Conservation (phyloP, 2,797 vertebrate genomes). For the Xyrichtys novacula region DNA sequence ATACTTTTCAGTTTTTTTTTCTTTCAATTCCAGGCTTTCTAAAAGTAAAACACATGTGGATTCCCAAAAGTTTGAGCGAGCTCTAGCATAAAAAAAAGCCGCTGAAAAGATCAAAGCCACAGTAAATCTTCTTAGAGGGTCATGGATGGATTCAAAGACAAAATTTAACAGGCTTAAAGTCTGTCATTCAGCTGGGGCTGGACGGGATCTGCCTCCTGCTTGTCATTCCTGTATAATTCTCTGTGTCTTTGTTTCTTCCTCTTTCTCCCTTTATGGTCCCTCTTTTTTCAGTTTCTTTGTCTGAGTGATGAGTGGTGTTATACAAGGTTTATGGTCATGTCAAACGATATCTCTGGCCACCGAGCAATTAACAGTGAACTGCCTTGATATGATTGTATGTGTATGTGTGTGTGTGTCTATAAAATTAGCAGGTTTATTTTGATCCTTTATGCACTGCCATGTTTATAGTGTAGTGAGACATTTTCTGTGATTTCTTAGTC, state of each 20-base stretch:
- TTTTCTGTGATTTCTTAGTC: too few relatives aligned
- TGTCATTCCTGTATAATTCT: constrained; percentile 29
- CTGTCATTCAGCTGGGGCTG: constrained; percentile 31
- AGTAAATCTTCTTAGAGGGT: constrained; percentile 66
- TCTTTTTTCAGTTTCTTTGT: not conserved
- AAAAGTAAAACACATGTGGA: not conserved
- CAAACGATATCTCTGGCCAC: not conserved
- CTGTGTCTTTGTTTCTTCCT: constrained; percentile 21
- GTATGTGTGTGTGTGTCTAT: too few relatives aligned
- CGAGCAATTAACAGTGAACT: not conserved
- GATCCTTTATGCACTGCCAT: too few relatives aligned
- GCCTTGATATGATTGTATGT: not conserved
- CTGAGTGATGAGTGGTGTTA: constrained; percentile 6
- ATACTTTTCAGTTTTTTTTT: constrained; percentile 3
- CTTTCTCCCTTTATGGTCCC: not conserved
- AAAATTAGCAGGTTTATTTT: too few relatives aligned
- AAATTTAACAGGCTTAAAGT: constrained; percentile 61
- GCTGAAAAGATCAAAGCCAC: constrained; percentile 40
- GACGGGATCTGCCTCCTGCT: constrained; percentile 27
- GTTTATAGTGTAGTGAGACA: too few relatives aligned
- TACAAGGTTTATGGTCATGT: constrained; percentile 19
- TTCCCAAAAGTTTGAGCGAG: constrained; percentile 27
- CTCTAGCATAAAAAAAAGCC: constrained; percentile 24
- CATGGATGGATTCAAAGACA: constrained; percentile 65
- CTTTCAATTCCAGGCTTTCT: not conserved